Conservation (phyloP, 2,113 vertebrate species). For the Albula goreensis region DNA sequence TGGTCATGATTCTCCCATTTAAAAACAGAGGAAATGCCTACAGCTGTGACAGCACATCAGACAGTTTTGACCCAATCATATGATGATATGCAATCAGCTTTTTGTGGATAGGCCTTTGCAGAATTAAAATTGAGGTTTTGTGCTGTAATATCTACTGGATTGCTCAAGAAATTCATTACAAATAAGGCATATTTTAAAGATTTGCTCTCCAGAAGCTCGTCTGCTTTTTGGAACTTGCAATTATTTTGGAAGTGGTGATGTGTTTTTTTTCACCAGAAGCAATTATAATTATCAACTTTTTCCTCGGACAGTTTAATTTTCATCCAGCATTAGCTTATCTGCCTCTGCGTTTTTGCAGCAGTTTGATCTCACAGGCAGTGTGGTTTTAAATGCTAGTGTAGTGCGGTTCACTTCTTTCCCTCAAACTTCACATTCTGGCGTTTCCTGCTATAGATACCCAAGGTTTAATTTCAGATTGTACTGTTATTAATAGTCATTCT, state of each 20-base stretch:
- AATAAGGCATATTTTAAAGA: neutral
- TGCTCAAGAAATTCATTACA: neutral
- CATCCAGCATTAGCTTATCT: slow-evolving; percentile 12
- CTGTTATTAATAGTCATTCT: too few relatives aligned
- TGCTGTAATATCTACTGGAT: neutral
- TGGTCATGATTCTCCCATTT: neutral
- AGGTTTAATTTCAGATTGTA: neutral
- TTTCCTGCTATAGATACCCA: neutral
- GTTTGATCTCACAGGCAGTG: slow-evolving; percentile 3
- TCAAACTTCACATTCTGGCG: neutral
- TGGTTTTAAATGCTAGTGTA: neutral
- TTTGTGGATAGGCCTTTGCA: neutral
- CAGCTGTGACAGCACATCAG: neutral
- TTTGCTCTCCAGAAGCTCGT: neutral
- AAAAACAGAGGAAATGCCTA: neutral
- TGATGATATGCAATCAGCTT: neutral
- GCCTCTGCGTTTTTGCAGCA: neutral
- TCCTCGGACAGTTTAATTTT: slow-evolving; percentile 9
- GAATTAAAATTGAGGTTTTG: neutral
- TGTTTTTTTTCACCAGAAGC: neutral
- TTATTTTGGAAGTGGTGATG: neutral
- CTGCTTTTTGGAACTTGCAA: neutral
- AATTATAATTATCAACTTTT: slow-evolving; percentile 4
- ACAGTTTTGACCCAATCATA: neutral
- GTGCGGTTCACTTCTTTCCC: neutral